Base-by-base conservation (phyloP, 2,113 vertebrate species). In the Hirundichthys speculiger region DNA sequence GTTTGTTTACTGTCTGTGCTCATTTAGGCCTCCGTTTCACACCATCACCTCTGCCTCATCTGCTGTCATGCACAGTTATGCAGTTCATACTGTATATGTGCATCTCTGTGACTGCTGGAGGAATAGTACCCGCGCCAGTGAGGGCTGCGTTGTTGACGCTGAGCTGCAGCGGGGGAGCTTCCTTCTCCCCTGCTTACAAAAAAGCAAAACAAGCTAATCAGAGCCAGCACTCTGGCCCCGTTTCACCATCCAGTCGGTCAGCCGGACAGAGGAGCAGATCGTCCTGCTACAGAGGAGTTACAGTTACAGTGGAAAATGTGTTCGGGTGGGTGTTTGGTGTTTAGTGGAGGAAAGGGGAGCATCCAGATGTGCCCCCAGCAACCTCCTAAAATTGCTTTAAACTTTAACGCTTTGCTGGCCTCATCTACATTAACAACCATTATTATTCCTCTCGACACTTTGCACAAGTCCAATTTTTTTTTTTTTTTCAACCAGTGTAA, bases 161-260 rank as follows among this genome's bases (percentile, higher is more conserved):
- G 74, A 80, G 57, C 38, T 75, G 12, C 79, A 64, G 86, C 69
- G 72, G 87, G 89, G 83, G 79, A 82, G 80, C 88, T 90, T 91
- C 91, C 92, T 85, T 67, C 72, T 89, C 84, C 61, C 73, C 43
- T 54, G 70, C 39, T 63, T 72, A 85, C 77, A 78, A 85, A 78
- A 85, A 89, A 92, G 91, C 82, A 88, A 93, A 92, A 93, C 89
- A 92, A 77, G 61, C 90, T 89, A 90, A 92, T 90, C 81, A 89
- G 82, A 89, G 69, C 53, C 89, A 92, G 89, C 79, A 30, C 65
- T 76, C 14, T 46, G 43, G 68, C 84, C 64, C 6, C 65, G 74
- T 80, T 86, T 86, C 85, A 82, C 71, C 47, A 66, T 69, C 85
- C 52, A 41, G 39, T 54, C 64, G 42, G 61, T 43, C 72, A 34